These are phyloP conservation scores for Lucilia cuprina DNA, from an alignment of 1,140 invertebrate species.

Conservation along the genomic window DNA sequence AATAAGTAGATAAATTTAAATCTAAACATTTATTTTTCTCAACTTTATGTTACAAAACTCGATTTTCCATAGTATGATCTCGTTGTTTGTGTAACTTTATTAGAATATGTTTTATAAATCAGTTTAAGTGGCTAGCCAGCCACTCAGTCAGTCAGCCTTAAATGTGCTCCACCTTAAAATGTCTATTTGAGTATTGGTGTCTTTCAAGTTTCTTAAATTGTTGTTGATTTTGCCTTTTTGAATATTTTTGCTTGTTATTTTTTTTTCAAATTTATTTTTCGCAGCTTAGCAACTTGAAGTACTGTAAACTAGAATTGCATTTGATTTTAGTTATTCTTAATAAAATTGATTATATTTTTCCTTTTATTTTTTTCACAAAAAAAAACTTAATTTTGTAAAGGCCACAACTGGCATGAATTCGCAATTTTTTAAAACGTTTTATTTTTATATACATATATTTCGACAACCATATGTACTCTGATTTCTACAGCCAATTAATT, in stretches of 20 bases:
- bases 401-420: conserved; percentile 21
- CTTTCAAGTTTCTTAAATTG: not conserved
- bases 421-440: not conserved
- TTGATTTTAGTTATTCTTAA: not conserved
- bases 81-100: not conserved
- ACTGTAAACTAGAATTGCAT: not conserved
- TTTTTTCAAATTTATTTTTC: not conserved
- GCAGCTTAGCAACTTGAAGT: not conserved
- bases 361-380: not conserved
- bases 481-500: not conserved
- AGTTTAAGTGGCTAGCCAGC: not conserved
- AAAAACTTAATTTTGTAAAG: conserved; percentile 6
- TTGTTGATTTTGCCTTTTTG: not conserved
- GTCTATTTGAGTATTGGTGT: not conserved
- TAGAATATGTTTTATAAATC: not conserved
- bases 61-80: not conserved
- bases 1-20: not conserved
- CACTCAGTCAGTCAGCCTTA: not conserved
- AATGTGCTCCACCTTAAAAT: conserved; percentile 22
- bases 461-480: not conserved
- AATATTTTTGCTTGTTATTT: not conserved
- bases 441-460: not conserved
- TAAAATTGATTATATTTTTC: not conserved
- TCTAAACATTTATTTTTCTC: not conserved
- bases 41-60: not conserved